Evolutionary conservation across 2,113 vertebrate genomes (phyloP).

Genomic region (Dasyurus viverrinus): DNA sequence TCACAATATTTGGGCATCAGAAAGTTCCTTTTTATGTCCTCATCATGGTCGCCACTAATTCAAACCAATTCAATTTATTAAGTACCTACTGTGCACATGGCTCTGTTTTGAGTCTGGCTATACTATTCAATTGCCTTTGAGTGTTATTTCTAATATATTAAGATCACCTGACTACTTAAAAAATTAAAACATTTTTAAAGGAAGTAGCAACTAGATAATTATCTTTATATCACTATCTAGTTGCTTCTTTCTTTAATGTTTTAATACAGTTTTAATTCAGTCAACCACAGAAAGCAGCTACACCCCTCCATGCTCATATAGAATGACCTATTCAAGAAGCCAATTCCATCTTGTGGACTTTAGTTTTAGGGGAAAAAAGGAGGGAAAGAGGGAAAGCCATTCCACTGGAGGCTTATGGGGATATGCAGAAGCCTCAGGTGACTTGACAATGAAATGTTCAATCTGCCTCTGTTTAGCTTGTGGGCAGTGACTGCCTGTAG

Average conservation of each 20-base stretch:
- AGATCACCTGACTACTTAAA: background rate
- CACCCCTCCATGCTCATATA: background rate
- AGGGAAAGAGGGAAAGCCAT: background rate
- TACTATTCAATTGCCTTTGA: background rate
- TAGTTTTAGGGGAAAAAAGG: background rate
- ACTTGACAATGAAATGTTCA: background rate
- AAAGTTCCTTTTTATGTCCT: background rate
- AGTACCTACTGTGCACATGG: background rate
- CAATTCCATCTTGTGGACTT: background rate
- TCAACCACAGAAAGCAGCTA: background rate
- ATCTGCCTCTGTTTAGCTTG: background rate
- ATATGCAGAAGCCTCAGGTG: background rate
- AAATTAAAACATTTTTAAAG: background rate
- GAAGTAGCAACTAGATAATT: background rate
- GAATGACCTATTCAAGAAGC: background rate
- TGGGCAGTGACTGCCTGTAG: background rate
- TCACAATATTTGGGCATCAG: background rate
- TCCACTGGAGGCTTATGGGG: background rate
- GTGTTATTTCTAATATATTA: background rate
- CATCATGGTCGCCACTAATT: background rate
- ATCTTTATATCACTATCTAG: too few species aligned
- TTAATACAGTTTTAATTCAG: too few species aligned
- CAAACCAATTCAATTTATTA: background rate
- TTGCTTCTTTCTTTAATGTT: too few species aligned
- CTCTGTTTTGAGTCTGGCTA: background rate